Percentiles rank a stretch among this genome's conserved stretches.
phyloP scores from a whole-genome alignment of 2,888 invertebrate species.

The Ecdyonurus torrentis region DNA sequence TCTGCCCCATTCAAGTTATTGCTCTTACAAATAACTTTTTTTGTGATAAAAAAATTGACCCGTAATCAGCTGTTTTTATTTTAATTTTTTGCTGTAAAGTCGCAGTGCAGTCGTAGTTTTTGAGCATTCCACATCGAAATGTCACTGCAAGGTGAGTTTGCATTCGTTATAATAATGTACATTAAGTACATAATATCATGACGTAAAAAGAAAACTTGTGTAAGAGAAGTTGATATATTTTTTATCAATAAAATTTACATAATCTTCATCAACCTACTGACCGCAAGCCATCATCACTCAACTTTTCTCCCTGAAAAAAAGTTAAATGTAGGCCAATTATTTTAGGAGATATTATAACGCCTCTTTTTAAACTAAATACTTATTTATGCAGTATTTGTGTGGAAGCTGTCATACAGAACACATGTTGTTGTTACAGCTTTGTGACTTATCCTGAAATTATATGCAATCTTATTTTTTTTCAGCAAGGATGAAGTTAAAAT shows the following conservation, averaged over 20 bases:
- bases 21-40: background rate
- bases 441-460: too few species aligned
- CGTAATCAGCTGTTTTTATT: background rate
- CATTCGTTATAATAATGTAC: background rate
- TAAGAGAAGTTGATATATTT: too few species aligned
- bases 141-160: background rate
- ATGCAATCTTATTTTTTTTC: too few species aligned
- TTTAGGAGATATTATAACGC: too few species aligned
- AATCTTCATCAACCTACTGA: background rate
- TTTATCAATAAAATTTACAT: background rate
- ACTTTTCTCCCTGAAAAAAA: background rate
- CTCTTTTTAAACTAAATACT: too few species aligned
- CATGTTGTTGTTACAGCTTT: too few species aligned
- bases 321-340: background rate
- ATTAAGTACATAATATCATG: background rate
- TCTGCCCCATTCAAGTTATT: background rate
- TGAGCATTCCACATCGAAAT: background rate
- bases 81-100: background rate
- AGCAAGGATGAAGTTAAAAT: too few species aligned
- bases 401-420: too few species aligned
- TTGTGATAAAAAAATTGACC: background rate
- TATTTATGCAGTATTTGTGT: too few species aligned
- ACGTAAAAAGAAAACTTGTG: too few species aligned
- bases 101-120: background rate
- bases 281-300: background rate